These are phyloP conservation scores for Garra rufa DNA, from an alignment of 2,113 vertebrate species.

Conservation along the genomic window DNA sequence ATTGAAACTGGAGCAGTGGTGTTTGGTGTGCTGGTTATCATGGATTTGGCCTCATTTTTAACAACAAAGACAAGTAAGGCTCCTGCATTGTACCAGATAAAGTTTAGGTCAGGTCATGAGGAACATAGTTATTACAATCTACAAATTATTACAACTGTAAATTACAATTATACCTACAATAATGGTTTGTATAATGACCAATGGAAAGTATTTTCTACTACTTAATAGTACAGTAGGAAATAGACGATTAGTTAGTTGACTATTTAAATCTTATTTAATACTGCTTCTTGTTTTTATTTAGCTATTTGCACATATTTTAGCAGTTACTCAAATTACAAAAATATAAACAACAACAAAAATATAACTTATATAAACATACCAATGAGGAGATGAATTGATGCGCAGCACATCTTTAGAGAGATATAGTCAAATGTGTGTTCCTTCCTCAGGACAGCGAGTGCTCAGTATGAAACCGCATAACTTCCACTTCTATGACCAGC, in stretches of 20 bases:
- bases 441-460: neutral
- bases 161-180: neutral
- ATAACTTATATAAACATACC: neutral
- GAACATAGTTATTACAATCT: neutral
- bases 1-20: neutral
- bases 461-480: slow-evolving; percentile 4
- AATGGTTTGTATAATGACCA: neutral
- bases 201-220: neutral
- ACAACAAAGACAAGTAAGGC: neutral
- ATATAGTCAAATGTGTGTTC: neutral
- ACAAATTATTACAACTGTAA: neutral
- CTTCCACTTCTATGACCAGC: slow-evolving; percentile 14
- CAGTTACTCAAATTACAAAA: neutral
- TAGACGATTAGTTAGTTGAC: neutral
- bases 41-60: neutral
- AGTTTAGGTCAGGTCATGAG: neutral
- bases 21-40: neutral
- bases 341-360: neutral
- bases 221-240: neutral
- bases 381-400: slow-evolving; percentile 12
- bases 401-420: neutral
- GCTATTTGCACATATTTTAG: neutral
- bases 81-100: slow-evolving; percentile 27
- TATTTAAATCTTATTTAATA: neutral
- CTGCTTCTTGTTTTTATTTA: neutral